Evolutionary conservation across 2,888 invertebrate species (phyloP), one percentile per base, ranked within the genome.

Genomic region (Argyresthia albistria): DNA sequence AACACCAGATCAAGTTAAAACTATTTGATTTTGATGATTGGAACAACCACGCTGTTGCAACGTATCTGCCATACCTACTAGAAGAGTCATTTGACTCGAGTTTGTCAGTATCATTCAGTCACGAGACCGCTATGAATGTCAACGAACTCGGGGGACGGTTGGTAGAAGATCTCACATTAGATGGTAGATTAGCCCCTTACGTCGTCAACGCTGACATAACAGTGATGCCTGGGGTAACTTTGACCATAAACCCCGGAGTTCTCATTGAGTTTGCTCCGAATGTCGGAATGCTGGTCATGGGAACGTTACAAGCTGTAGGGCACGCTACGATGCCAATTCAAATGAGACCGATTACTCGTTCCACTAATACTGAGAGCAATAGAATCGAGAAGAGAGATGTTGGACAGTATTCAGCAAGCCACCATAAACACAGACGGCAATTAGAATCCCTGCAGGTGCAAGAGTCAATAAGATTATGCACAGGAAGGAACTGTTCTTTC

Each of bases 1-100:
- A 94, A 51, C 83, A 80, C 6, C 89, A 90, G 53, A 99, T 99
- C 52, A 91, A 92, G 61, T 89, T 91, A 51, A 90, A 92, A 68
- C 97, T 99, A 65, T 98, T 99, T 71, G 99, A 99, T 80, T 98
- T 99, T 77, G 98, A 99, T 73, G 98, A 99, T 73, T 99, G 99
- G 99, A 99, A 99, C 73, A 96, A 97, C 76, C 97, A 97, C 73
- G 98, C 98, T 0, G 91, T 98, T 51, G 98, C 98, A 0, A 90
- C 93, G 11, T 99, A 94, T 75, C 90, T 93, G 53, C 99, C 99
- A 0, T 99, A 92, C 74, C 89, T 98, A 54, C 90, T 93, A 0
- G 93, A 93, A 68, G 93, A 95, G 59, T 89, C 90, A 50, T 91
- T 95, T 63, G 93, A 94, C 58, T 90, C 94, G 0, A 95, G 94